phyloP scores from a whole-genome alignment of 2,113 vertebrate species.

The Ameiurus melas region DNA sequence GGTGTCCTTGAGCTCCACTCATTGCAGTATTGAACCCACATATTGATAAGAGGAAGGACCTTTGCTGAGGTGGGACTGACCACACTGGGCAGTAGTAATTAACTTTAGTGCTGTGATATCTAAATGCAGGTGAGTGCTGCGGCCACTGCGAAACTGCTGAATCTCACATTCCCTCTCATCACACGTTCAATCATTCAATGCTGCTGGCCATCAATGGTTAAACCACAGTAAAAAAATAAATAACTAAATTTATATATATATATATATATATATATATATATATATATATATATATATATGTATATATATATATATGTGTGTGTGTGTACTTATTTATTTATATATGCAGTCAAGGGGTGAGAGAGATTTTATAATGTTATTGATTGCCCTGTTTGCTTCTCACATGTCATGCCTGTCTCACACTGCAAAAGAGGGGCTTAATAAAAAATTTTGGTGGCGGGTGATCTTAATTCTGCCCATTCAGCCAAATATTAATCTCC shows the following conservation, averaged over 20 bases:
- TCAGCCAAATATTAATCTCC: conserved; percentile 79
- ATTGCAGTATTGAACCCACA: neutral
- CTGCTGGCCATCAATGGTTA: conserved; percentile 59
- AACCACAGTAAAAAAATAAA: conserved; percentile 57
- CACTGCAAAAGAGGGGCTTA: conserved; percentile 53
- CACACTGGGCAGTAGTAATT: conserved; percentile 66
- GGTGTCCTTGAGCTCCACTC: conserved; percentile 10
- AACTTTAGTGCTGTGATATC: conserved; percentile 75
- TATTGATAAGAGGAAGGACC: neutral
- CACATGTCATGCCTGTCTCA: conserved; percentile 65
- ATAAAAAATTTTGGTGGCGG: conserved; percentile 63
- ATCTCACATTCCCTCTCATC: conserved; percentile 56
- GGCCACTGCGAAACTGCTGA: conserved; percentile 71
- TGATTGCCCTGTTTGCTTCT: conserved; percentile 70
- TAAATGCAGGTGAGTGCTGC: conserved; percentile 59
- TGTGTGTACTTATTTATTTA: no score
- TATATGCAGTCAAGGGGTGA: no score
- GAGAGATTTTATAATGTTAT: conserved; percentile 81
- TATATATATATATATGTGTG: neutral
- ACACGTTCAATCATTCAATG: conserved; percentile 64
- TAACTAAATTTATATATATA: neutral
- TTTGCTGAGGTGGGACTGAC: conserved; percentile 34
- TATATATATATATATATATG: conserved; percentile 9
- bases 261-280: neutral
- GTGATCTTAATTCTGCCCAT: conserved; percentile 59